These are phyloP conservation scores for Drosophila barbarae DNA, from an alignment of 2,888 invertebrate genomes.

Conservation along the genomic window DNA sequence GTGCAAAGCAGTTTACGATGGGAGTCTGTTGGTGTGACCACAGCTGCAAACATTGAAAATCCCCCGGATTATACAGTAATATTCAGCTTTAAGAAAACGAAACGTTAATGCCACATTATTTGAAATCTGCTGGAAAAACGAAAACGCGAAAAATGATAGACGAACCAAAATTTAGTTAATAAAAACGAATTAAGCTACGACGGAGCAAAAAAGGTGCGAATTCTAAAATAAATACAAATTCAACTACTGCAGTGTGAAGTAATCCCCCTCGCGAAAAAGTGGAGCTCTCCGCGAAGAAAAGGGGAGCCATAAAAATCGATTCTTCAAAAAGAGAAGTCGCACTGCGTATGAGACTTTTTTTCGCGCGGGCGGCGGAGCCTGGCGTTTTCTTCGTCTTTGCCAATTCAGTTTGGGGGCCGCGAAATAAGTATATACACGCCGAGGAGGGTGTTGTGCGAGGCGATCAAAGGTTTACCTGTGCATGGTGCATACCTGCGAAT, in stretches of 20 bases:
- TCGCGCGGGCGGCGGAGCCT: constrained; percentile 59
- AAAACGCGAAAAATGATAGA: constrained; percentile 55
- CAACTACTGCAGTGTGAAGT: background rate
- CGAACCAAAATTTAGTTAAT: constrained; percentile 62
- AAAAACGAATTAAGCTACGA: constrained; percentile 58
- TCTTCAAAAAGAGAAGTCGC: constrained; percentile 71
- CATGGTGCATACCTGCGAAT: constrained; percentile 20
- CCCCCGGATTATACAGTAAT: no score
- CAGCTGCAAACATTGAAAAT: no score
- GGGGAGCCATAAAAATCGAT: constrained; percentile 76
- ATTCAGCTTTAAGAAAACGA: no score
- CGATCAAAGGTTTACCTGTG: constrained; percentile 22
- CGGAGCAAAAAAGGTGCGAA: constrained; percentile 47
- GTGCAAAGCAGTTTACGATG: no score
- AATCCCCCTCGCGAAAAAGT: constrained; percentile 37
- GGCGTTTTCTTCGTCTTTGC: constrained; percentile 43
- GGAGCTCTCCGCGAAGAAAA: constrained; percentile 37
- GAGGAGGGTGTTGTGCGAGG: background rate
- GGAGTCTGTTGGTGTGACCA: no score
- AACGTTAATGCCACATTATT: no score
- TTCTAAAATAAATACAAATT: constrained; percentile 21
- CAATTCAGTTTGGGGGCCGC: constrained; percentile 38
- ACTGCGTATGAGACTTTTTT: constrained; percentile 44
- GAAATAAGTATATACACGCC: background rate
- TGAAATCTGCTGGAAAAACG: constrained; percentile 18